These are phyloP conservation scores for Zelleria hepariella DNA, from an alignment of 2,888 invertebrate species.

Conservation along the genomic window DNA sequence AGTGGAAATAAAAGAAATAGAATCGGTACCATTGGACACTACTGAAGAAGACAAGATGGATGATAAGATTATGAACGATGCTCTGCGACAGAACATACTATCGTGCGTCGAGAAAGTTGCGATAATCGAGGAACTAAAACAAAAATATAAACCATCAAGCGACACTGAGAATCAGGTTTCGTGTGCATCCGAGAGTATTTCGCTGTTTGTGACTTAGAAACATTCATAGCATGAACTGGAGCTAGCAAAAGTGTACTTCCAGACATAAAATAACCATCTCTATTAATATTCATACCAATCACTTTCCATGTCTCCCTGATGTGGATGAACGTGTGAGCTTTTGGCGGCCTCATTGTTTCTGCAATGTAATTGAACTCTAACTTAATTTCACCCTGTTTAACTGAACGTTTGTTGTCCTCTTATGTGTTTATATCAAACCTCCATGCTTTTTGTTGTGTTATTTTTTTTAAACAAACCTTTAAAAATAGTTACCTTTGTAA, in stretches of 20 bases:
- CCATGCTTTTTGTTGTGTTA: background rate
- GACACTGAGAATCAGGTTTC: slow-evolving; percentile 45
- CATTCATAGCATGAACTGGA: background rate
- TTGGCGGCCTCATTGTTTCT: background rate
- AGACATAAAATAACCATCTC: slow-evolving; percentile 6
- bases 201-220: slow-evolving; percentile 1
- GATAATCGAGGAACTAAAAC: slow-evolving; percentile 57
- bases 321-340: background rate
- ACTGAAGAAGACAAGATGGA: slow-evolving; percentile 31
- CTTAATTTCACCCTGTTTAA: background rate
- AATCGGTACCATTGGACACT: slow-evolving; percentile 22
- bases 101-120: slow-evolving; percentile 63
- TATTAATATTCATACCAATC: slow-evolving; percentile 7
- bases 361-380: slow-evolving; percentile 6
- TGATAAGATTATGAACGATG: slow-evolving; percentile 43
- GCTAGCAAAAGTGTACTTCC: background rate
- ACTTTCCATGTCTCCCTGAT: background rate
- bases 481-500: background rate
- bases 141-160: slow-evolving; percentile 36
- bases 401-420: slow-evolving; percentile 6
- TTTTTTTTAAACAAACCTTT: background rate
- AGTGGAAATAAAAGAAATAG: slow-evolving; percentile 33
- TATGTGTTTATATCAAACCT: background rate
- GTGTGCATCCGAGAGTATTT: slow-evolving; percentile 4
- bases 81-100: slow-evolving; percentile 52